These are phyloP conservation scores for Trissolcus japonicus DNA, from an alignment of 2,888 invertebrate genomes.

Conservation along the genomic window DNA sequence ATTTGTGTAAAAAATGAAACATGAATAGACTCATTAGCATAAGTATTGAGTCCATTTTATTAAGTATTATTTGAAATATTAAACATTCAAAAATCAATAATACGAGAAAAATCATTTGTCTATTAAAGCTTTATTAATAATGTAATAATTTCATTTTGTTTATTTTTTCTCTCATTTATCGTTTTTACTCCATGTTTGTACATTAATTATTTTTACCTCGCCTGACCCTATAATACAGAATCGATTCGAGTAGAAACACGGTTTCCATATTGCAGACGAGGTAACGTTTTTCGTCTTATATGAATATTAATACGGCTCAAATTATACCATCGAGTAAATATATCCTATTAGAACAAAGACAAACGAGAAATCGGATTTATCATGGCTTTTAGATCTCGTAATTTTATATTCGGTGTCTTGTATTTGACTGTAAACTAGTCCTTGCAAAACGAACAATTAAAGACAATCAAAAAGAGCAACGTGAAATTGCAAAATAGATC, in stretches of 20 bases:
- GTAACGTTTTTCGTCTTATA: constrained; percentile 17
- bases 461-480: constrained; percentile 60
- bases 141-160: no score
- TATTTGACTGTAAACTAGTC: constrained; percentile 31
- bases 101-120: no score
- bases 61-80: no score
- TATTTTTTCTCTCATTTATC: no score
- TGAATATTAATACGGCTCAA: constrained; percentile 42
- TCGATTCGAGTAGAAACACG: constrained; percentile 9
- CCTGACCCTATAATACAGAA: constrained; percentile 3
- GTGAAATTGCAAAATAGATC: constrained; percentile 54
- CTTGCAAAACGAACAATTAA: constrained; percentile 47
- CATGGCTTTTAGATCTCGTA: constrained; percentile 38
- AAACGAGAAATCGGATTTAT: constrained; percentile 34
- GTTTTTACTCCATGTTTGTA: no score
- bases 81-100: no score
- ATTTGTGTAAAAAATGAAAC: no score
- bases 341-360: constrained; percentile 20
- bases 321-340: constrained; percentile 24
- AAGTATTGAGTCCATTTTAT: no score
- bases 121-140: no score
- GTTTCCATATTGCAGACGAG: constrained; percentile 7
- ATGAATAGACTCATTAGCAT: no score
- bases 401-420: constrained; percentile 48
- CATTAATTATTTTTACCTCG: constrained; percentile 7